A percentile compares a stretch with the other conserved stretches of the same genome.
Evolutionary conservation across 2,797 vertebrate genomes (phyloP).

Genomic region (Rousettus madagascariensis): DNA sequence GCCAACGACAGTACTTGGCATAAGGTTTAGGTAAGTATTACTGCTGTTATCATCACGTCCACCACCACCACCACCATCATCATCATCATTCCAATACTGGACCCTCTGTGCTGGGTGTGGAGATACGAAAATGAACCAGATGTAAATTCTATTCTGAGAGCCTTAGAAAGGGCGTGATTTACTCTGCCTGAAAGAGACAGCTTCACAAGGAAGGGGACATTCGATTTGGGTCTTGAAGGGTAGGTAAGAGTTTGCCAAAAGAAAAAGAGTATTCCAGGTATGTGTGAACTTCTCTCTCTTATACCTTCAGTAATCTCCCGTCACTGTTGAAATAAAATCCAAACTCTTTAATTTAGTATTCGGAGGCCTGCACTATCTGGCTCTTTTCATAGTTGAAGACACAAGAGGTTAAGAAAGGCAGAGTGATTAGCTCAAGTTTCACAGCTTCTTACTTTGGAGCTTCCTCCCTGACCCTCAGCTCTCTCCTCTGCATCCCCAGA

Average conservation of each 20-base stretch:
- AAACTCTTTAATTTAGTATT: background rate
- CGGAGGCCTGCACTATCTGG: background rate
- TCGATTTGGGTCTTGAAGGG: slow-evolving; percentile 13
- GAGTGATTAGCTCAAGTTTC: background rate
- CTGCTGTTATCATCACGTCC: background rate
- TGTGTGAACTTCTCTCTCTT: background rate
- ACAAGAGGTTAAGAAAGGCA: background rate
- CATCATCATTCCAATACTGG: background rate
- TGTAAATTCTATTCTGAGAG: background rate
- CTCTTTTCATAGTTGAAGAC: background rate
- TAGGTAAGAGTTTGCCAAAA: slow-evolving; percentile 13
- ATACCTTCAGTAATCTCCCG: background rate
- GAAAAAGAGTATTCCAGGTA: background rate
- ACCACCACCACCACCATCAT: too few species aligned
- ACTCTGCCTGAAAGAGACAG: background rate
- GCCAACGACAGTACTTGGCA: background rate
- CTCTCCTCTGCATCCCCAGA: background rate
- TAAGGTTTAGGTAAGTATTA: fast-evolving
- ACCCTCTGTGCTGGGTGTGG: background rate
- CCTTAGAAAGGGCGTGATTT: background rate
- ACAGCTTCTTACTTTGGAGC: background rate
- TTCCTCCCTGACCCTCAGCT: background rate
- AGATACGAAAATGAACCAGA: background rate
- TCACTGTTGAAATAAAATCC: background rate
- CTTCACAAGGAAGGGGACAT: background rate